These are phyloP conservation scores for Aplochiton taeniatus DNA, from an alignment of 2,797 vertebrate genomes.

Conservation along the genomic window DNA sequence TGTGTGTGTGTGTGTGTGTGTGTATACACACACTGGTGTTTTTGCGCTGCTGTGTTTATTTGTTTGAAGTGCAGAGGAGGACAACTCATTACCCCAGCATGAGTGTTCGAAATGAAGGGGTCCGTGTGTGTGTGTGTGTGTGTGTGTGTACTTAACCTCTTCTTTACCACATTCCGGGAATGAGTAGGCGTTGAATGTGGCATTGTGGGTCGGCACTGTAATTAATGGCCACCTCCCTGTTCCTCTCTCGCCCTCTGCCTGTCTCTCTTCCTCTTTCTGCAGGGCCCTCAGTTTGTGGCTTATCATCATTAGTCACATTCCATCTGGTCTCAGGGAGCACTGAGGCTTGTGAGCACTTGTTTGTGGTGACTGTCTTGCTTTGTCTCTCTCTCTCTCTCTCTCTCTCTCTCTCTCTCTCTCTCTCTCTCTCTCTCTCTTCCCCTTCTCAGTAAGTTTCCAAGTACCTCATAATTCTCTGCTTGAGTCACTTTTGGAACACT, in stretches of 20 bases:
- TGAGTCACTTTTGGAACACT: neutral
- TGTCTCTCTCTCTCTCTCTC: neutral
- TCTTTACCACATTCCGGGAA: conserved; percentile 43
- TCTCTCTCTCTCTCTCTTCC: conserved; percentile 4
- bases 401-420: conserved; percentile 12
- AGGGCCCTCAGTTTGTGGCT: conserved; percentile 16
- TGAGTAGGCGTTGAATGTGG: conserved; percentile 47
- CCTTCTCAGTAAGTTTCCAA: neutral
- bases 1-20: conserved; percentile 10
- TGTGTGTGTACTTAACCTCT: conserved; percentile 31
- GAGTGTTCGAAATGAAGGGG: conserved; percentile 15
- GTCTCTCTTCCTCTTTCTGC: neutral
- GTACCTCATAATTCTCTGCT: conserved; percentile 2
- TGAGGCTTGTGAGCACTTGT: conserved; percentile 57
- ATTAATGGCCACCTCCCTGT: conserved; percentile 51
- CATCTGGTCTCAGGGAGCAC: conserved; percentile 56
- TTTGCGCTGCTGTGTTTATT: conserved; percentile 25
- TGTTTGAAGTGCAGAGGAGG: conserved; percentile 30
- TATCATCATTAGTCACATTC: conserved; percentile 70
- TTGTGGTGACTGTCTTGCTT: conserved; percentile 22
- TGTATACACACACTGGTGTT: conserved; percentile 1
- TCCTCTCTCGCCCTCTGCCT: neutral
- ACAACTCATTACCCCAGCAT: conserved; percentile 30
- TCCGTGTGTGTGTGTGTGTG: conserved; percentile 24
- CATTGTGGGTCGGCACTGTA: conserved; percentile 55